phyloP scores from a whole-genome alignment of 2,113 vertebrate species.

The Megaptera novaeangliae region DNA sequence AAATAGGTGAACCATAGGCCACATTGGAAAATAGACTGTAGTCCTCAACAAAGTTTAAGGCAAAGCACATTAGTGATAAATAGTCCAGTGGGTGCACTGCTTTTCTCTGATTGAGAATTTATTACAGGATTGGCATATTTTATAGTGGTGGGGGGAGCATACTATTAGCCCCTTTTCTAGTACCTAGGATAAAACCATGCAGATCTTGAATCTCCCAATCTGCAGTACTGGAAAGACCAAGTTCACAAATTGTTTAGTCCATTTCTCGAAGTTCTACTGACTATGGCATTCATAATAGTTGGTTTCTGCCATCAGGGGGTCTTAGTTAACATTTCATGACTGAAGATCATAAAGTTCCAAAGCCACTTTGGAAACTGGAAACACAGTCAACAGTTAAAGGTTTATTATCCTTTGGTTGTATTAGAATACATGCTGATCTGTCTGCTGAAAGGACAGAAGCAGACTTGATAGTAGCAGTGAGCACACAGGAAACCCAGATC shows the following conservation, averaged over 20 bases:
- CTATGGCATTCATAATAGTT: no score
- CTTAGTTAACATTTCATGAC: neutral
- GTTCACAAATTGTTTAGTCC: neutral
- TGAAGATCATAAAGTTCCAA: neutral
- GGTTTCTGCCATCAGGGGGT: neutral
- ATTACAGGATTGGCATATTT: neutral
- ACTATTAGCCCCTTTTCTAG: neutral
- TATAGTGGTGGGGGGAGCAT: no score
- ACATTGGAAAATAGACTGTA: neutral
- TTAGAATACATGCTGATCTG: neutral
- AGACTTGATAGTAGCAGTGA: neutral
- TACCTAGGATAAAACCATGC: neutral
- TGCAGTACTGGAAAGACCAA: neutral
- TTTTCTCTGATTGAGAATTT: neutral
- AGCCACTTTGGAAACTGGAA: neutral
- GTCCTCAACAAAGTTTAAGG: neutral
- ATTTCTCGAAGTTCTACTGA: neutral
- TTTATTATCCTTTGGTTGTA: neutral
- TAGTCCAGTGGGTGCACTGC: neutral
- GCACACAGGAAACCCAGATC: neutral
- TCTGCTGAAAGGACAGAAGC: neutral
- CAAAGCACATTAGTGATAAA: neutral
- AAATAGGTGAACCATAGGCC: neutral
- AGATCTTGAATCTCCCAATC: neutral
- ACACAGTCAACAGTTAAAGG: neutral